phyloP scores from a whole-genome alignment of 2,888 invertebrate genomes.

The Boloria selene region DNA sequence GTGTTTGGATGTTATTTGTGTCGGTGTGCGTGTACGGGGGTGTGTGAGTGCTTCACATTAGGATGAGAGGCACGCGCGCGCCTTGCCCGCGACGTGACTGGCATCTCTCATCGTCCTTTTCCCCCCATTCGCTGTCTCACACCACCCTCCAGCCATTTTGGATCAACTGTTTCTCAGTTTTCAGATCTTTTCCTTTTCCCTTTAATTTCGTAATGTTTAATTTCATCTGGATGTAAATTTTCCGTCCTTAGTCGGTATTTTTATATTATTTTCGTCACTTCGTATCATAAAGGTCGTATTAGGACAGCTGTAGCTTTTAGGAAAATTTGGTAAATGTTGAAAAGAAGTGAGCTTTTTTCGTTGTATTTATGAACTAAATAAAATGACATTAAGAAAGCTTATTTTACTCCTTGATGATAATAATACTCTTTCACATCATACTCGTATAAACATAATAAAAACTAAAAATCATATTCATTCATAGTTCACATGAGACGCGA shows the following conservation, averaged over 20 bases:
- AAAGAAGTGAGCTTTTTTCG: background rate
- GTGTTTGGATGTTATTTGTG: conserved; percentile 59
- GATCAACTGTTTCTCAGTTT: conserved; percentile 75
- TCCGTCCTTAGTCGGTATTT: conserved; percentile 19
- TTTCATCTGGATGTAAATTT: conserved; percentile 56
- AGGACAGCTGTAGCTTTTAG: no score
- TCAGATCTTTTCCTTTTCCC: conserved; percentile 71
- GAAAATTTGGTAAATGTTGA: no score
- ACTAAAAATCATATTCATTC: conserved; percentile 30
- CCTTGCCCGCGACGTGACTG: conserved; percentile 79
- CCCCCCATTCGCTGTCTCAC: conserved; percentile 69
- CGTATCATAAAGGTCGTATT: background rate
- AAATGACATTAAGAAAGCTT: conserved; percentile 5
- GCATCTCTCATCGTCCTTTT: conserved; percentile 79
- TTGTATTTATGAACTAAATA: background rate
- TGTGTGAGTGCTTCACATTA: conserved; percentile 76
- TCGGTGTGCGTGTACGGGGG: conserved; percentile 62
- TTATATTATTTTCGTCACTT: background rate
- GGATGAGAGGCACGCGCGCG: conserved; percentile 79
- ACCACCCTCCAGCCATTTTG: conserved; percentile 78
- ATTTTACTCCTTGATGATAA: background rate
- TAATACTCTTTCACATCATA: background rate
- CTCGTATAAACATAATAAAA: conserved; percentile 10
- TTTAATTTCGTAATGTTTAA: conserved; percentile 76
- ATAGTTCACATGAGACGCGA: conserved; percentile 37